phyloP scores from a whole-genome alignment of 2,888 invertebrate species.

The Sminthurinus aureus region DNA sequence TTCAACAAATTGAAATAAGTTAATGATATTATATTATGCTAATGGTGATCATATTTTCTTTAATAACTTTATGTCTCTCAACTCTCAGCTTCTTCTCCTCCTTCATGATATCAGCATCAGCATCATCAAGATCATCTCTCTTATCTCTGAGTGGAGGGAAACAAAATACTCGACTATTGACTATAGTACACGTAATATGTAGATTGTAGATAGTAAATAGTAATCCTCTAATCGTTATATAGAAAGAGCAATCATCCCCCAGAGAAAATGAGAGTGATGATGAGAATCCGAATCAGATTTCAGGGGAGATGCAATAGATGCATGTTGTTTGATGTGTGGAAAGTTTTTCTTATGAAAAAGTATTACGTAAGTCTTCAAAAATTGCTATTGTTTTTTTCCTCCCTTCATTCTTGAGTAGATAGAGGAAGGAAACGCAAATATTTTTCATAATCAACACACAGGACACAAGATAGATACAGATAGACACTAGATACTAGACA shows the following conservation, averaged over 20 bases:
- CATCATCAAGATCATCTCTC: too few relatives aligned
- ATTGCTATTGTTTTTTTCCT: conserved; percentile 11
- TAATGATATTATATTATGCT: not conserved
- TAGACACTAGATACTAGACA: not conserved
- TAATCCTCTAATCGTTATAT: too few relatives aligned
- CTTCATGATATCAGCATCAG: not conserved
- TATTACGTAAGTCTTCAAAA: conserved; percentile 16
- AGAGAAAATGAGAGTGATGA: not conserved
- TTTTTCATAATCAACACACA: conserved; percentile 31
- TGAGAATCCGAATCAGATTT: not conserved
- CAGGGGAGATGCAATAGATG: not conserved
- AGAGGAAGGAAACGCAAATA: conserved; percentile 23
- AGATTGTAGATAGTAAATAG: too few relatives aligned
- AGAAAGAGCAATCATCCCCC: not conserved
- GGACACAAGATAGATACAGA: not conserved
- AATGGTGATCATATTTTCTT: not conserved
- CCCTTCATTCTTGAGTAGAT: not conserved
- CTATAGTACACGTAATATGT: not conserved
- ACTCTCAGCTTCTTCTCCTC: too few relatives aligned
- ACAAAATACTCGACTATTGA: not conserved
- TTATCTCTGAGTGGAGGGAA: too few relatives aligned
- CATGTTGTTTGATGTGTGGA: not conserved
- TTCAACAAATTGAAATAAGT: not conserved
- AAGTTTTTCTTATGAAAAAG: conserved; percentile 7
- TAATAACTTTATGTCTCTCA: not conserved